A percentile compares a stretch with the other conserved stretches of the same genome.
These are phyloP conservation scores for Pycnomerus fuliginosus DNA, from an alignment of 2,888 invertebrate species.

Conservation along the genomic window DNA sequence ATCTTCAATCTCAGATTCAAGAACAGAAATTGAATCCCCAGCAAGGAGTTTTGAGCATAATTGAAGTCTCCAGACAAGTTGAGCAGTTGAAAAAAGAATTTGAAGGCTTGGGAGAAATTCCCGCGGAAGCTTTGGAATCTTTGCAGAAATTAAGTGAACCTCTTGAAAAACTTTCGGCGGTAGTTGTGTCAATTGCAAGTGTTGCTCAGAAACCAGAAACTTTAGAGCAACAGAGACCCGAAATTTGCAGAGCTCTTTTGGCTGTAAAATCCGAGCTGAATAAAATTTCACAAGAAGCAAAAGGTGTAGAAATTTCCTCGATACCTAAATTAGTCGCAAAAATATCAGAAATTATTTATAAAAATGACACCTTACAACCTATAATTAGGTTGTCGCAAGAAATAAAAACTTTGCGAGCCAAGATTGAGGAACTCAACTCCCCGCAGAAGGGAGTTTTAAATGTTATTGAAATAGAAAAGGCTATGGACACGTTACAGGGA, in stretches of 20 bases:
- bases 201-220: background rate
- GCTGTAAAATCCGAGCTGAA: background rate
- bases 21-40: too few species aligned
- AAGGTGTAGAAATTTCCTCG: background rate
- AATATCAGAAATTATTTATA: too few species aligned
- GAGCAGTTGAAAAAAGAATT: background rate
- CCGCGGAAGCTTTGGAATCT: background rate
- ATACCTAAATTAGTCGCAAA: too few species aligned
- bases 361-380: too few species aligned
- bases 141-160: background rate
- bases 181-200: background rate
- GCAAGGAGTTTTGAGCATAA: background rate
- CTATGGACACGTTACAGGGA: slow-evolving; percentile 10
- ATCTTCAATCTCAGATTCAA: too few species aligned
- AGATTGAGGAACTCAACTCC: background rate
- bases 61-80: background rate
- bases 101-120: background rate
- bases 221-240: background rate
- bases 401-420: background rate
- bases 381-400: background rate
- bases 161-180: background rate
- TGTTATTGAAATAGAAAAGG: background rate
- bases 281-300: background rate
- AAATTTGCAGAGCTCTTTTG: background rate
- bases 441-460: background rate